Percentiles rank a stretch among this genome's conserved stretches.
Conservation (phyloP, 2,797 vertebrate species). For the Mus minutoides region DNA sequence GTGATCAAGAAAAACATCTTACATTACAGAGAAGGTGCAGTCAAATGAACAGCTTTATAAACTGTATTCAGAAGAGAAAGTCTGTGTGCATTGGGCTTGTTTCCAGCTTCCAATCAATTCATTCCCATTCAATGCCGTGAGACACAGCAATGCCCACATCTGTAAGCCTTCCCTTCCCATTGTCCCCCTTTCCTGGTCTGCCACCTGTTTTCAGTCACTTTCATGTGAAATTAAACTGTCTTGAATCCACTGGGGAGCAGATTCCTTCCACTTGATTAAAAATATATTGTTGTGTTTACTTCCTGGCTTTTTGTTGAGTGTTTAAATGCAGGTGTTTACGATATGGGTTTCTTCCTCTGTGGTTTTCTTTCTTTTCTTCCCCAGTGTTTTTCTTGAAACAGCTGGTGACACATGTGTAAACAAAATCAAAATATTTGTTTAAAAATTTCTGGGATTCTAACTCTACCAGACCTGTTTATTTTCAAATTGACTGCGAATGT, state of each 20-base stretch:
- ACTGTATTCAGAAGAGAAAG: background rate
- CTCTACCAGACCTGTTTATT: constrained; percentile 62
- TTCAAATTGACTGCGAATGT: constrained; percentile 50
- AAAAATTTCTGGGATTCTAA: constrained; percentile 48
- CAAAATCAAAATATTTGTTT: constrained; percentile 76
- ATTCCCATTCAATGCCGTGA: background rate
- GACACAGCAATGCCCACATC: background rate
- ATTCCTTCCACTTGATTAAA: constrained; percentile 48
- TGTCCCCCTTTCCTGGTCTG: background rate
- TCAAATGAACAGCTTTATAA: background rate
- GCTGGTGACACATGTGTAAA: constrained; percentile 49
- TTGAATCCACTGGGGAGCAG: constrained; percentile 1
- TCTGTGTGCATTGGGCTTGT: background rate
- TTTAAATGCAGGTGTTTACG: constrained; percentile 76
- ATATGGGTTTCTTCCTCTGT: constrained; percentile 34
- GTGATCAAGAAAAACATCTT: background rate
- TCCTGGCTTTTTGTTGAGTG: constrained; percentile 56
- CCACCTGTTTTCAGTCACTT: background rate
- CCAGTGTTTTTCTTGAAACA: constrained; percentile 52
- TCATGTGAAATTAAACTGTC: constrained; percentile 60
- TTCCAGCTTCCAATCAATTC: background rate
- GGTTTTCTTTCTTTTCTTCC: constrained; percentile 51
- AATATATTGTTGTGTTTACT: constrained; percentile 64
- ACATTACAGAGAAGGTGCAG: background rate
- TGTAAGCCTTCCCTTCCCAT: background rate